A percentile compares a stretch with the other conserved stretches of the same genome.
Conservation (phyloP, 2,888 invertebrate species). For the Watsonalla cultraria region DNA sequence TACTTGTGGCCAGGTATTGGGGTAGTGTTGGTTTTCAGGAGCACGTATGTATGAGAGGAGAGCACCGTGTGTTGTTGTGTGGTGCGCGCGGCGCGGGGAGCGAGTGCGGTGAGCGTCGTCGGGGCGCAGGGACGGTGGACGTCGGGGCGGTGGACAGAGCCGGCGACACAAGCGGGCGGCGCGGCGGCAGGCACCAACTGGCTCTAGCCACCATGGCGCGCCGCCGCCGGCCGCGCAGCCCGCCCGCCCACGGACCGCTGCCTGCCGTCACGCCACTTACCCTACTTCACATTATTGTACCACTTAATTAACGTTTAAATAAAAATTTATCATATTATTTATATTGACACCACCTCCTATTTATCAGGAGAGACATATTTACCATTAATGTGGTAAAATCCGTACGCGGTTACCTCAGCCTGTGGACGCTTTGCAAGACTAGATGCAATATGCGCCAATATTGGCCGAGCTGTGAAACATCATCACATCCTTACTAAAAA, state of each 20-base stretch:
- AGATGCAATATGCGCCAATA: too few relatives aligned
- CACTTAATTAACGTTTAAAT: conserved; percentile 38
- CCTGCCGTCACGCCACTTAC: conserved; percentile 61
- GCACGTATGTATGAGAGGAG: not conserved
- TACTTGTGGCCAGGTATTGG: not conserved
- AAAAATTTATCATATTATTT: conserved; percentile 13
- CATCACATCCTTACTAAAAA: too few relatives aligned
- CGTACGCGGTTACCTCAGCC: too few relatives aligned
- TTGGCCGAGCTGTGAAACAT: too few relatives aligned
- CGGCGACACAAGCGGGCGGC: conserved; percentile 62
- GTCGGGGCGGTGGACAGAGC: conserved; percentile 25
- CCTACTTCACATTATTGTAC: conserved; percentile 58
- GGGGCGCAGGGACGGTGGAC: conserved; percentile 23
- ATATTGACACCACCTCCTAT: conserved; percentile 5
- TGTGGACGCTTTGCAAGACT: too few relatives aligned
- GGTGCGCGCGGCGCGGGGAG: conserved; percentile 6
- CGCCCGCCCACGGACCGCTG: conserved; percentile 54
- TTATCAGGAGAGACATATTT: not conserved
- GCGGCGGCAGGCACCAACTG: conserved; percentile 63
- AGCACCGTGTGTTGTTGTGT: not conserved
- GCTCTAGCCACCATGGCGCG: conserved; percentile 38
- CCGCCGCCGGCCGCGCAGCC: conserved; percentile 46
- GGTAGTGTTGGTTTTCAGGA: not conserved
- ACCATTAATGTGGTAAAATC: too few relatives aligned
- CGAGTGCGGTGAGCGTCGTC: conserved; percentile 23